Percentiles rank a stretch among this genome's conserved stretches.
Conservation (phyloP, 2,888 invertebrate species). For the Leistus spinibarbis region DNA sequence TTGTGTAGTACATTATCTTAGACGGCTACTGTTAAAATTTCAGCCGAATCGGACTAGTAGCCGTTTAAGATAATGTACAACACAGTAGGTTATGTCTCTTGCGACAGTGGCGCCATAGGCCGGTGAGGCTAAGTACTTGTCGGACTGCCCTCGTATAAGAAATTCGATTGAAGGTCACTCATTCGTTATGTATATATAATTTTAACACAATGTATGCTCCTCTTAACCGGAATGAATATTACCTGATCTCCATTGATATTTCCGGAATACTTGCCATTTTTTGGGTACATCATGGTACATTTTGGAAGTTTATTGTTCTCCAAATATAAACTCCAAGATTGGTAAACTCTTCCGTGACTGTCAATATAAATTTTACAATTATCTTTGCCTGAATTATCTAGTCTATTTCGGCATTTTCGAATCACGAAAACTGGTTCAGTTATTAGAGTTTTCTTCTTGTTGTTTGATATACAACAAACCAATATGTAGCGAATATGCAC, state of each 20-base stretch:
- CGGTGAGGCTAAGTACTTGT: no score
- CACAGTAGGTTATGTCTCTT: no score
- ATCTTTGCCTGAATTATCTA: not conserved
- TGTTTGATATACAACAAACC: constrained; percentile 23
- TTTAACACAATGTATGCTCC: no score
- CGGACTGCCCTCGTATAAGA: no score
- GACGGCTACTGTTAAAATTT: no score
- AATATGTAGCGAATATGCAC: constrained; percentile 21
- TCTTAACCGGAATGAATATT: no score
- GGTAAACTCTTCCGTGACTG: constrained; percentile 59
- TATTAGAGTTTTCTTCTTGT: constrained; percentile 10
- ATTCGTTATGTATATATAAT: no score
- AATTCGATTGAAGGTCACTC: no score
- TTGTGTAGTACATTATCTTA: no score
- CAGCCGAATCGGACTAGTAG: no score
- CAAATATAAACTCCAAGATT: constrained; percentile 58
- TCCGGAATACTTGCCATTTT: constrained; percentile 59
- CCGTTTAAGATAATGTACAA: no score
- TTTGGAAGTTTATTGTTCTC: constrained; percentile 58
- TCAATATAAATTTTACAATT: constrained; percentile 54
- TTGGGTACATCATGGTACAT: constrained; percentile 59
- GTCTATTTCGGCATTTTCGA: constrained; percentile 18
- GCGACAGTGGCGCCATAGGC: no score
- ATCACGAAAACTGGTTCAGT: constrained; percentile 31
- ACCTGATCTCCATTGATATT: constrained; percentile 41